Evolutionary conservation across 2,888 invertebrate genomes (phyloP).

Genomic region (Neuroscelio doddi): DNA sequence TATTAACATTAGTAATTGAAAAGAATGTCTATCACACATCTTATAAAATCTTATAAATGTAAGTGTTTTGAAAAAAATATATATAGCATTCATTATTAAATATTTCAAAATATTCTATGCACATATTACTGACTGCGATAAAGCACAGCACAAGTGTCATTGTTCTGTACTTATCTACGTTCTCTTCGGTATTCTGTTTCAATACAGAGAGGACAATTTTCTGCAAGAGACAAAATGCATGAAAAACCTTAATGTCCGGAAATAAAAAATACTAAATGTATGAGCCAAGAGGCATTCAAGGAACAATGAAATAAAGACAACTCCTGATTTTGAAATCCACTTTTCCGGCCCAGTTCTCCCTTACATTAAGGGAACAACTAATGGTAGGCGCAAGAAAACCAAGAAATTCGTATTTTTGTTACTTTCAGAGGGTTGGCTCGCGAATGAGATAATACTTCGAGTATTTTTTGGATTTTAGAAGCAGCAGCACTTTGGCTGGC

Average conservation of each 20-base stretch:
- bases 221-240: neutral
- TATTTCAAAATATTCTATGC: no score
- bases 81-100: no score
- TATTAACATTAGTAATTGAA: no score
- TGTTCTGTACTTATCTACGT: no score
- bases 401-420: slow-evolving; percentile 19
- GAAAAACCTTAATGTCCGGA: neutral
- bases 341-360: slow-evolving; percentile 27
- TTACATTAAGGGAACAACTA: slow-evolving; percentile 20
- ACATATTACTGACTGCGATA: no score
- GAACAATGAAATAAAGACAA: slow-evolving; percentile 25
- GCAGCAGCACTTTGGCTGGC: slow-evolving; percentile 32
- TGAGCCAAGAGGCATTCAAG: slow-evolving; percentile 6
- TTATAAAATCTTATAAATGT: no score
- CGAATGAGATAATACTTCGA: slow-evolving; percentile 13
- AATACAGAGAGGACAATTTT: no score
- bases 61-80: no score
- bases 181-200: no score
- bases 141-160: no score
- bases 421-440: slow-evolving; percentile 3
- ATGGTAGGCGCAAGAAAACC: slow-evolving; percentile 25
- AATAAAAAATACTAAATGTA: neutral
- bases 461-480: slow-evolving; percentile 32
- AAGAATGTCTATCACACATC: no score
- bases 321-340: slow-evolving; percentile 15